Conservation (phyloP, 1,140 invertebrate genomes). For the Hypsibius dujardini region DNA sequence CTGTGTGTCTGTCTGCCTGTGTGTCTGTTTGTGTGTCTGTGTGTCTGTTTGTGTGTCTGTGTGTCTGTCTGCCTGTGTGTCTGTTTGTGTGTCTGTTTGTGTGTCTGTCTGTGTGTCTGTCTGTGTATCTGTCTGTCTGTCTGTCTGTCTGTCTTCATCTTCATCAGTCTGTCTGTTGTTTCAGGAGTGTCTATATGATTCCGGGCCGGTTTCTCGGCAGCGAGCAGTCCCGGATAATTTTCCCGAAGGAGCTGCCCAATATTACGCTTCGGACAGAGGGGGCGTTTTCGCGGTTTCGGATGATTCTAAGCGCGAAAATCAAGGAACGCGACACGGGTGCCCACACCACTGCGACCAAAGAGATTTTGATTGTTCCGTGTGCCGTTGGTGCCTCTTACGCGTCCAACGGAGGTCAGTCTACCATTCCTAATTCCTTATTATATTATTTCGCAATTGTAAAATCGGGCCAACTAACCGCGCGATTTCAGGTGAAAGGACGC, state of each 20-base stretch:
- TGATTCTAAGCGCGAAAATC: constrained; percentile 4
- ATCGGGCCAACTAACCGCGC: too few relatives aligned
- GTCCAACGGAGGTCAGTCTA: too few relatives aligned
- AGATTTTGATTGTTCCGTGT: constrained; percentile 1
- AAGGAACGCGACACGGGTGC: background rate
- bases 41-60: too few relatives aligned
- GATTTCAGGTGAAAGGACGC: too few relatives aligned
- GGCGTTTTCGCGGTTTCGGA: background rate
- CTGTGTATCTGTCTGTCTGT: too few relatives aligned
- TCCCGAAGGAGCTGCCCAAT: background rate
- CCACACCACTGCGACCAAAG: background rate
- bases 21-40: too few relatives aligned
- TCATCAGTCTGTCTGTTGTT: background rate
- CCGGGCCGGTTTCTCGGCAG: background rate
- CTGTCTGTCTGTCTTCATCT: background rate
- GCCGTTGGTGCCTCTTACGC: background rate
- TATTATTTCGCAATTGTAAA: too few relatives aligned
- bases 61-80: too few relatives aligned
- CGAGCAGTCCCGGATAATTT: background rate
- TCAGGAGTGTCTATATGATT: background rate
- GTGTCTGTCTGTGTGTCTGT: too few relatives aligned
- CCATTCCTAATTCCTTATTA: too few relatives aligned
- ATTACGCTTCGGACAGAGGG: background rate
- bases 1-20: too few relatives aligned
- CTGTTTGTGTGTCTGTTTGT: too few relatives aligned